phyloP scores from a whole-genome alignment of 2,797 vertebrate species.

The Melopsittacus undulatus region DNA sequence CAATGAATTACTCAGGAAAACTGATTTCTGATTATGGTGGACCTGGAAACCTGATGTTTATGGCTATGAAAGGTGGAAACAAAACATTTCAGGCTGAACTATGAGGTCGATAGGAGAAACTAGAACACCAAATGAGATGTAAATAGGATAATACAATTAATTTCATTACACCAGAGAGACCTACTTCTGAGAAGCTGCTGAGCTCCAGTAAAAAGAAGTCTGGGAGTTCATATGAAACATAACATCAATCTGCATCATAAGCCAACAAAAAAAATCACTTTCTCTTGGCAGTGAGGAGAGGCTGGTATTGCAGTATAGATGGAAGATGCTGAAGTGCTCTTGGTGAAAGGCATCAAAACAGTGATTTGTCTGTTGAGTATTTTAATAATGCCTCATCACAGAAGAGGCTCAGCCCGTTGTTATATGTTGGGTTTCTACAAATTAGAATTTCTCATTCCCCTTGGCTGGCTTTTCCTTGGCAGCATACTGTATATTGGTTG shows the following conservation, averaged over 20 bases:
- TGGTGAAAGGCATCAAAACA: not conserved
- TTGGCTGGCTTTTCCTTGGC: not conserved
- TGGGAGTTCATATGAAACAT: not conserved
- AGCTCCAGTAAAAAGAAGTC: not conserved
- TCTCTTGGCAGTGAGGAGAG: not conserved
- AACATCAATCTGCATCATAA: not conserved
- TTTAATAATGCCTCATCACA: not conserved
- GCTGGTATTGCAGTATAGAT: not conserved
- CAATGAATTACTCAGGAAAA: not conserved
- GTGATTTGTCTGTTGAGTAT: not conserved
- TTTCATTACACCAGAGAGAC: not conserved
- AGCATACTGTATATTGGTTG: not conserved
- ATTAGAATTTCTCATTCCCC: not conserved
- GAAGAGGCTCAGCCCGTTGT: not conserved
- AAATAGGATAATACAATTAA: not conserved
- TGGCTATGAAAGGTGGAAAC: not conserved
- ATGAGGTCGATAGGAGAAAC: not conserved
- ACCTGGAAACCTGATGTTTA: not conserved
- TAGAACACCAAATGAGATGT: not conserved
- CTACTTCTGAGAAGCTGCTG: not conserved
- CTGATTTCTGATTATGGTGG: not conserved
- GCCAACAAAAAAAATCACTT: not conserved
- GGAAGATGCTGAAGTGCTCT: not conserved
- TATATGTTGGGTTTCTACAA: not conserved
- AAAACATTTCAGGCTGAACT: not conserved